Base-by-base conservation (phyloP, 2,888 invertebrate genomes). In the Portevinia maculata region DNA sequence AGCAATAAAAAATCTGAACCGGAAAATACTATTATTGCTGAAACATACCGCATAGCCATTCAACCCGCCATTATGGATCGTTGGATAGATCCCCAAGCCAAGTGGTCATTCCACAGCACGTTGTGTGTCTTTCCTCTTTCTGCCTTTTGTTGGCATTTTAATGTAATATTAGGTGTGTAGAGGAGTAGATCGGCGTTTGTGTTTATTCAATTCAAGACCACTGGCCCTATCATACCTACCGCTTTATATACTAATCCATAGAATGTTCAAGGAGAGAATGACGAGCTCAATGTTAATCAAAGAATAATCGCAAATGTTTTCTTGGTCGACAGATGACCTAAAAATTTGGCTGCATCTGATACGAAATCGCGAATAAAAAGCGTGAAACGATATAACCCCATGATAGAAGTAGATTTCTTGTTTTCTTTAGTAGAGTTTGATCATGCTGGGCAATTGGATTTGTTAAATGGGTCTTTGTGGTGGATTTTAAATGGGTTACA, bases 11-110 rank as follows among this genome's bases (percentile, higher is more conserved):
- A 76, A 81, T 81, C 70, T 48, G 59, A 81, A 81, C 81, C 81
- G 81, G 81, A 81, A 81, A 81, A 76, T 65, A 59, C 52, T 69
- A 74, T 74, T 52, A 67, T 59, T 75, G 19, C 41, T 41, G 52
- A 53, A 76, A 50, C 65, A 74, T 48, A 67, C 67, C 34, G 21
- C 21, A 39, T 21, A 60, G 52, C 37, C 34, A 70, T 59, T 59
- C 64, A 50, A 75, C 62, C n/a, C 53, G 65, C 62, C 53, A 59
- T 65, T 59, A 46, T 55, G 55, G 71, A 64, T 64, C 41, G 60
- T 53, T 53, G 17, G 15, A 53, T 32, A 53, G 32, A 53, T 53
- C 52, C 11, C 52, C 52, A 17, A 48, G n/a, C n/a, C 48, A 11
- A 48, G 24, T 48, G 48, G 48, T 48, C 48, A 48, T 48, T 48